A percentile compares a stretch with the other conserved stretches of the same genome.
phyloP scores from a whole-genome alignment of 2,113 vertebrate genomes.

The Macroglossus sobrinus region DNA sequence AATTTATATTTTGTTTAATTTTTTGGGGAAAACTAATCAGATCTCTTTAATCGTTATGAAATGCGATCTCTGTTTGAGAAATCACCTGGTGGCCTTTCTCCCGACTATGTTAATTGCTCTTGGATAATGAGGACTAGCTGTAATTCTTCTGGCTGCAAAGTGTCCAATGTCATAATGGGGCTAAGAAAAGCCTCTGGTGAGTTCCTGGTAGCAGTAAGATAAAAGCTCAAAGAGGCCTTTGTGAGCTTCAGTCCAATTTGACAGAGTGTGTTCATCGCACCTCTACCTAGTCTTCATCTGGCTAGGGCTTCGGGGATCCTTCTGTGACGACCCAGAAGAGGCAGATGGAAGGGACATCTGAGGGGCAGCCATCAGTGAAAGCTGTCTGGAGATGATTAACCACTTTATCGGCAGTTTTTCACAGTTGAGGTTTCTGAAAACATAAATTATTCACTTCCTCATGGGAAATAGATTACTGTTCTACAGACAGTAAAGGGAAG shows the following conservation, averaged over 20 bases:
- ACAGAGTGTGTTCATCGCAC: not conserved
- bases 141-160: not conserved
- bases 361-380: not conserved
- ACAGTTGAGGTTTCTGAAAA: not conserved
- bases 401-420: not conserved
- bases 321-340: not conserved
- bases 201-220: not conserved
- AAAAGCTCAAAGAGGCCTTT: not conserved
- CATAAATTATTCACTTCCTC: not conserved
- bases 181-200: not conserved
- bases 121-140: not conserved
- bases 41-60: not conserved
- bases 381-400: not conserved
- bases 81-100: not conserved
- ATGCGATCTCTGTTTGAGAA: not conserved
- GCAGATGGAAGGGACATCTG: not conserved
- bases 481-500: not conserved
- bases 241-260: not conserved
- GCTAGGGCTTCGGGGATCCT: not conserved
- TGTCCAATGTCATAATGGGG: not conserved
- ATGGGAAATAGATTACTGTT: not conserved
- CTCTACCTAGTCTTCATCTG: not conserved
- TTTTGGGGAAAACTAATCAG: not conserved
- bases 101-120: not conserved
- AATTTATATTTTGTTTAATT: not conserved